These are phyloP conservation scores for Drosophila meridiana DNA, from an alignment of 2,888 invertebrate genomes.

Conservation along the genomic window DNA sequence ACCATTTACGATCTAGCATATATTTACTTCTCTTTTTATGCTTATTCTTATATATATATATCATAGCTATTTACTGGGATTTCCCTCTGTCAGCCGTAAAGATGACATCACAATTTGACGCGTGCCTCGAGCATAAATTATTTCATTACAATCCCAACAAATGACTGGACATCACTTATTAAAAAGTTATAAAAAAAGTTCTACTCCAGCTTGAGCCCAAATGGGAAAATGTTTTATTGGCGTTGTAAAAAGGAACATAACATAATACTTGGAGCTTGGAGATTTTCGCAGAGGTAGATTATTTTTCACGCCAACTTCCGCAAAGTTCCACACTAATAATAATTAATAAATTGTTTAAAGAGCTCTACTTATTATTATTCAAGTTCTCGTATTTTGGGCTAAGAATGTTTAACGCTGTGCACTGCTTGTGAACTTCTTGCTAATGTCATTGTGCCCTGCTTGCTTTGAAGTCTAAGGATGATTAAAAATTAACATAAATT, in stretches of 20 bases:
- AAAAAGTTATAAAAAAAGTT: conserved; percentile 66
- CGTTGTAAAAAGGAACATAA: conserved; percentile 1
- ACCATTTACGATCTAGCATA: conserved; percentile 32
- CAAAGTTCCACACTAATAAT: neutral
- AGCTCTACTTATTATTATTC: neutral
- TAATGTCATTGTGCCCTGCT: neutral
- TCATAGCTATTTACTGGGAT: conserved; percentile 55
- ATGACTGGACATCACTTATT: conserved; percentile 61
- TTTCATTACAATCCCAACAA: conserved; percentile 50
- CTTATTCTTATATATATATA: conserved; percentile 12
- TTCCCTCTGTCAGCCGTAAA: conserved; percentile 46
- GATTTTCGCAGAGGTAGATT: neutral
- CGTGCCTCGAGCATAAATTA: conserved; percentile 55
- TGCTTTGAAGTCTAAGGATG: neutral
- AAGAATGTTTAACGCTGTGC: neutral
- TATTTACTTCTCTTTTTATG: conserved; percentile 9
- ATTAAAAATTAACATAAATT: no score
- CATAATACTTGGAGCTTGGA: neutral
- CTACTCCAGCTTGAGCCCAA: conserved; percentile 9
- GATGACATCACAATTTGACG: conserved; percentile 60
- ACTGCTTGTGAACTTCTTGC: conserved; percentile 7
- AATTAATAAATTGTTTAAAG: neutral
- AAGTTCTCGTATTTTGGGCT: neutral
- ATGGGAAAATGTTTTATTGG: conserved; percentile 4
- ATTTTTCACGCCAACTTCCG: neutral